Base-by-base conservation (phyloP, 2,113 vertebrate genomes). In the Eleginops maclovinus region DNA sequence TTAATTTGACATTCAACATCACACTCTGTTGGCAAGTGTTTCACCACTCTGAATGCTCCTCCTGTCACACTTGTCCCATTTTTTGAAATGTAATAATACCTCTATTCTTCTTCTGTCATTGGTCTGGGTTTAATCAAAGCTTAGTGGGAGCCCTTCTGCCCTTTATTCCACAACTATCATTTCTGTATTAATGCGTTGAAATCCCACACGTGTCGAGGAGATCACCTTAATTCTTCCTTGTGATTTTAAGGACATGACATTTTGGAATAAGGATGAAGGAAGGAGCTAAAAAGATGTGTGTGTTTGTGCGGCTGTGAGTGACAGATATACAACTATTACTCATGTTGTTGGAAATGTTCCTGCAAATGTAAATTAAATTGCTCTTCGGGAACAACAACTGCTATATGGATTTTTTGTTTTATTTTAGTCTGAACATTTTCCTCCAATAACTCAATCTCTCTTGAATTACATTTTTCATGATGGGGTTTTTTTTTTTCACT, bases 141-240 rank as follows among this genome's bases (percentile, higher is more conserved):
- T 85, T 49, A 63, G 61, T 19, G 8, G 41, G 26, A 75, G 59
- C 53, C 21, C 67, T 22, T 77, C 72, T 77, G 60, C 47, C 72
- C 41, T 71, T 72, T 74, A 41, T 65, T 66, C 47, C 51, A 4
- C 46, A 21, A 24, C 43, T 64, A 15, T 83, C 0, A 44, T 60
- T 55, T 68, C 13, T 64, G 14, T 51, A 51, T 75, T 73, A 72
- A 53, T 67, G 43, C 68, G 49, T 46, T 68, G 41, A 79, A 81
- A 65, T 85, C 71, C 79, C 40, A 15, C 49, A 10, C 41, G 51
- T 84, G 72, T 12, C n/a, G n/a, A n/a, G n/a, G n/a, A n/a, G n/a
- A 63, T 70, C 68, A 61, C 78, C 55, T 77, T 78, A 73, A 77
- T 60, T 86, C 80, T 69, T 86, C 77, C 63, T 81, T 13, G 12